Conservation (phyloP, 1,140 invertebrate genomes). For the Elymnias hypermnestra region DNA sequence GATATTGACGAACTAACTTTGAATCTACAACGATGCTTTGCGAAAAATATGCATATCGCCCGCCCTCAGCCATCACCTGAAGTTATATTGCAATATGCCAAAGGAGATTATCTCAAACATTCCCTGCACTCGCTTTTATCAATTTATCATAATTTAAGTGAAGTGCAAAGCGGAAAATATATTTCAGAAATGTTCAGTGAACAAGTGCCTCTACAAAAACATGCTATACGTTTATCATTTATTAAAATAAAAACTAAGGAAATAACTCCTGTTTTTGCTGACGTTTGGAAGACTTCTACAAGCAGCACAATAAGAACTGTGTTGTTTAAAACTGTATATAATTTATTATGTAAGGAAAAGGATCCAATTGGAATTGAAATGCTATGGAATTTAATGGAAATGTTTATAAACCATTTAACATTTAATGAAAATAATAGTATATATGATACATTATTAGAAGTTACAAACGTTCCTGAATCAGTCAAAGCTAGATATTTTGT, state of each 20-base stretch:
- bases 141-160: constrained; percentile 47
- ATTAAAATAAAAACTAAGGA: constrained; percentile 32
- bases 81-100: constrained; percentile 37
- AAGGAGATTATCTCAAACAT: constrained; percentile 47
- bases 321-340: constrained; percentile 40
- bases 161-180: constrained; percentile 18
- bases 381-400: constrained; percentile 34
- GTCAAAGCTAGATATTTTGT: constrained; percentile 32
- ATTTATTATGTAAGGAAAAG: constrained; percentile 41
- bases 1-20: constrained; percentile 28
- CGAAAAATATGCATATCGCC: constrained; percentile 46
- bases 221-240: constrained; percentile 43
- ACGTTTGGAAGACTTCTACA: constrained; percentile 40
- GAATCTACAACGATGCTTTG: constrained; percentile 38
- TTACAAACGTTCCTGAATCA: constrained; percentile 28
- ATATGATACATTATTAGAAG: constrained; percentile 31
- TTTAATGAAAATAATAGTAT: constrained; percentile 40
- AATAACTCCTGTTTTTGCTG: constrained; percentile 30
- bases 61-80: constrained; percentile 40
- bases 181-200: constrained; percentile 38
- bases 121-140: constrained; percentile 43
- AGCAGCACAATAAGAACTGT: constrained; percentile 42
- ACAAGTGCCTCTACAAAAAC: constrained; percentile 53
- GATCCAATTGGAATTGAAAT: constrained; percentile 24
- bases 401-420: constrained; percentile 44